phyloP scores from a whole-genome alignment of 2,113 vertebrate species.

The Dromiciops gliroides region DNA sequence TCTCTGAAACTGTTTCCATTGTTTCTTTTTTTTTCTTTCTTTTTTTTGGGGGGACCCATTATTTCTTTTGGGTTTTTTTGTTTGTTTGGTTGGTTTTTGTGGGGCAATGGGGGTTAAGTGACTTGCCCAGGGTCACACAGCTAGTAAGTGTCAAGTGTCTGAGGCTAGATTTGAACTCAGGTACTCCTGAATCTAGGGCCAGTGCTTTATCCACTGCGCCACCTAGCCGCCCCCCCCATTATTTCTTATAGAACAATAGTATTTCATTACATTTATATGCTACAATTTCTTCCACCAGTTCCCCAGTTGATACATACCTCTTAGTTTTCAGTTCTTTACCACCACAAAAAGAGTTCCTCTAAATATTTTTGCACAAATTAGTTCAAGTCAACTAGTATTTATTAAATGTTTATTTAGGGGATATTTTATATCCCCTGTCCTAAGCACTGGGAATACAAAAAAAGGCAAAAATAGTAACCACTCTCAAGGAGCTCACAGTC shows the following conservation, averaged over 20 bases:
- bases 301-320: neutral
- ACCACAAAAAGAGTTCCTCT: neutral
- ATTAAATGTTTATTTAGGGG: neutral
- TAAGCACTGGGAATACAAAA: neutral
- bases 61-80: too few species aligned
- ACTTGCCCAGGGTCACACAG: too few species aligned
- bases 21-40: too few species aligned
- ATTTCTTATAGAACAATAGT: neutral
- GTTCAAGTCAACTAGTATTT: neutral
- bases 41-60: too few species aligned
- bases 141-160: too few species aligned
- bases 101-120: too few species aligned
- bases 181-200: too few species aligned
- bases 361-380: neutral
- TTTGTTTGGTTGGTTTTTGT: too few species aligned
- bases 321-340: neutral
- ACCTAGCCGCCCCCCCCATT: too few species aligned
- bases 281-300: neutral
- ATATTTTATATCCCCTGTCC: neutral
- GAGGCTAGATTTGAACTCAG: too few species aligned
- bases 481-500: neutral
- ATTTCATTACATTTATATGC: neutral
- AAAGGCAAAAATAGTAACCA: neutral
- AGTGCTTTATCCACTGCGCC: too few species aligned
- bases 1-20: neutral